Percentiles rank a stretch among this genome's conserved stretches.
phyloP scores from a whole-genome alignment of 2,113 vertebrate genomes.

The Ascaphus truei region DNA sequence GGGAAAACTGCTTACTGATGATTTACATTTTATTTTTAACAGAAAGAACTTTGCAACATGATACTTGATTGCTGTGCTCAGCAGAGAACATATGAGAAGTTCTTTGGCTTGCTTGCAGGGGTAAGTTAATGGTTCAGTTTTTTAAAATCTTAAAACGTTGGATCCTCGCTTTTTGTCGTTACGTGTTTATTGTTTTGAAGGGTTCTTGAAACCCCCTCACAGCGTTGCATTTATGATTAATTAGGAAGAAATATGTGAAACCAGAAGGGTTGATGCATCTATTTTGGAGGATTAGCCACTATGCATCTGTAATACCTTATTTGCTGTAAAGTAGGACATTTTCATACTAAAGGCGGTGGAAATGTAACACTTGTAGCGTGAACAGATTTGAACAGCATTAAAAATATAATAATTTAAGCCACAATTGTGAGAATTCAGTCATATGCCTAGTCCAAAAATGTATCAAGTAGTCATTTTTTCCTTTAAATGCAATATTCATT shows the following conservation, averaged over 20 bases:
- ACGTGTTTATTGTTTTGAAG: neutral
- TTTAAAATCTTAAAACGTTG: conserved; percentile 22
- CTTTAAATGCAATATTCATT: too few relatives aligned
- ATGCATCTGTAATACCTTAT: too few relatives aligned
- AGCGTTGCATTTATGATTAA: neutral
- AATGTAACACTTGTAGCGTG: too few relatives aligned
- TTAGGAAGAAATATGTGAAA: too few relatives aligned
- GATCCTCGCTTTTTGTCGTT: neutral
- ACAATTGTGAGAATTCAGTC: too few relatives aligned
- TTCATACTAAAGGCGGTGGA: too few relatives aligned
- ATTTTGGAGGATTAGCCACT: neutral
- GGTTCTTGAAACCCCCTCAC: neutral
- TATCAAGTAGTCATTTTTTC: too few relatives aligned
- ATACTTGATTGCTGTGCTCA: conserved; percentile 98
- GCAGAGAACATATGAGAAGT: conserved; percentile 96
- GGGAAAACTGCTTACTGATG: conserved; percentile 39
- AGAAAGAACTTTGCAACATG: conserved; percentile 99
- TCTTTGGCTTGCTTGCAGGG: conserved; percentile 94
- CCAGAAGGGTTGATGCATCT: too few relatives aligned
- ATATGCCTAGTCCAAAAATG: too few relatives aligned
- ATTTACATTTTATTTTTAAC: conserved; percentile 42
- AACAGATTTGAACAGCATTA: too few relatives aligned
- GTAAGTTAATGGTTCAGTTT: conserved; percentile 62
- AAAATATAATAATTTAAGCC: too few relatives aligned
- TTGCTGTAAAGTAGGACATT: too few relatives aligned